Evolutionary conservation across 2,888 invertebrate species (phyloP), one percentile per base, ranked within the genome.

Genomic region (Frankliniella intonsa): DNA sequence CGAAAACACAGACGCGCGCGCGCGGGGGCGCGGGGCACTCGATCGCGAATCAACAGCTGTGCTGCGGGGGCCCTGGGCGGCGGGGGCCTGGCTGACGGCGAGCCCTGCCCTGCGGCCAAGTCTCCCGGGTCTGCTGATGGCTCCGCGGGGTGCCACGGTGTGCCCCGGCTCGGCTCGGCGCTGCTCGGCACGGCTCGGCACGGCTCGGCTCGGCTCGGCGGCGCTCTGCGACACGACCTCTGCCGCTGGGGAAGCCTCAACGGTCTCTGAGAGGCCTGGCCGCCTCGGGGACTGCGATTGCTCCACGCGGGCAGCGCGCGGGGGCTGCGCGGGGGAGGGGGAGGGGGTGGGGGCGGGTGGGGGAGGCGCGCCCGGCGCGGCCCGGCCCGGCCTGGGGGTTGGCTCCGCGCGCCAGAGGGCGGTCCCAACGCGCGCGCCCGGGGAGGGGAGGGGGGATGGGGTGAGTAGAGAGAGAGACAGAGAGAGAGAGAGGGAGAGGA

Each of bases 191-290:
- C 25, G 69, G 69, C 22, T 19, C 22, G 5, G 69, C 69, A 12
- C 25, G 69, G 69, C 22, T 22, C 25, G 0, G 69, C 69, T n/a
- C 22, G 69, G 69, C 22, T 10, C 22, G 22, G 69, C 25, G 69
- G 69, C 69, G 69, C 55, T 19, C 55, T 55, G 55, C 5, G 38
- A 38, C 38, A 3, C 38, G 38, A 19, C 17, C 55, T 19, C 55
- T 76, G 69, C 25, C 55, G 55, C 69, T 76, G 69, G 69, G 69
- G 69, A 76, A 76, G 69, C 22, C 69, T 10, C 22, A 76, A 76
- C 69, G 69, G 69, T 76, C 69, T 76, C 69, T 76, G 69, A 76
- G 69, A 76, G 69, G 69, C 69, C 25, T 25, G 69, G 25, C 22
- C 12, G 25, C 69, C 69, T 76, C 69, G 22, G 69, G 69, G 69